These are phyloP conservation scores for Bimastos eiseni DNA, from an alignment of 2,888 invertebrate species.

Conservation along the genomic window DNA sequence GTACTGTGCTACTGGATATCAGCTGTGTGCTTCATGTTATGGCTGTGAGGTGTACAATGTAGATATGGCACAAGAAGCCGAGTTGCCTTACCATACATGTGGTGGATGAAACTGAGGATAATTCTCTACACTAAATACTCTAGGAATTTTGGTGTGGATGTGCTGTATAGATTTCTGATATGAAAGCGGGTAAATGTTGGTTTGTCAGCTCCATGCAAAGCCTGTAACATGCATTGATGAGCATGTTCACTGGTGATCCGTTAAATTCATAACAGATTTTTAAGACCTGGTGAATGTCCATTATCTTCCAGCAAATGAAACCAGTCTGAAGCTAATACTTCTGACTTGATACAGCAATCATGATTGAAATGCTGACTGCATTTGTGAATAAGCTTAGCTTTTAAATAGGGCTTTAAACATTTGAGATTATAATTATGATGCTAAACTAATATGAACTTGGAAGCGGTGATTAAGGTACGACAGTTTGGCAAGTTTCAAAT, in stretches of 20 bases:
- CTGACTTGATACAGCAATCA: too few species aligned
- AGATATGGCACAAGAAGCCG: not conserved
- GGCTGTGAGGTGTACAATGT: not conserved
- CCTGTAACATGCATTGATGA: not conserved
- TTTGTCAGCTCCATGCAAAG: not conserved
- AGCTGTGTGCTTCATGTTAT: not conserved
- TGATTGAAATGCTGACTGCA: too few species aligned
- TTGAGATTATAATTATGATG: too few species aligned
- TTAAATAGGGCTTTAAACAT: too few species aligned
- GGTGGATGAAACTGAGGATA: not conserved
- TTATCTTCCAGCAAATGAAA: not conserved
- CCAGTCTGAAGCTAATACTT: not conserved
- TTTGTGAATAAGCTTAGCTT: too few species aligned
- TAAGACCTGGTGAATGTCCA: not conserved
- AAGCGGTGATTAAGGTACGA: not conserved
- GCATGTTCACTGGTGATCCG: not conserved
- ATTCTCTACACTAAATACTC: not conserved
- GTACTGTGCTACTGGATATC: not conserved
- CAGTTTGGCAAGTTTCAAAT: not conserved
- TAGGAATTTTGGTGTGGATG: not conserved
- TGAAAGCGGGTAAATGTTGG: not conserved
- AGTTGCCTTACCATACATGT: not conserved
- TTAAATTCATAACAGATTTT: not conserved
- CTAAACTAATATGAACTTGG: not conserved
- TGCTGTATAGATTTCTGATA: not conserved